phyloP scores from a whole-genome alignment of 2,888 invertebrate genomes.

The Atethmia centrago region DNA sequence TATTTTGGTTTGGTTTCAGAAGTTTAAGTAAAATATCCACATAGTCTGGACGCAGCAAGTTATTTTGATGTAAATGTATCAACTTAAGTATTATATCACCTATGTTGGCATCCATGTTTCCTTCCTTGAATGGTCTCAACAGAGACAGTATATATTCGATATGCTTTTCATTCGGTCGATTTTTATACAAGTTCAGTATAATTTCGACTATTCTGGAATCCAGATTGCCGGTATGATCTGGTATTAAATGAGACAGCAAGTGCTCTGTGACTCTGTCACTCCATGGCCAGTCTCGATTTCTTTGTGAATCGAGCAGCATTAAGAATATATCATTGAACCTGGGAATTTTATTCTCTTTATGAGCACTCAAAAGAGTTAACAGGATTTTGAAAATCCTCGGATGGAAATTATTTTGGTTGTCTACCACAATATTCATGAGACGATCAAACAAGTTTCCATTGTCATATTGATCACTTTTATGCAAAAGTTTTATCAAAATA shows the following conservation, averaged over 20 bases:
- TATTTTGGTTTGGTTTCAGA: slow-evolving; percentile 28
- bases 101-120: slow-evolving; percentile 5
- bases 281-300: slow-evolving; percentile 38
- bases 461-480: slow-evolving; percentile 7
- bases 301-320: slow-evolving; percentile 34
- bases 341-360: slow-evolving; percentile 25
- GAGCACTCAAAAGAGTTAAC: slow-evolving; percentile 20
- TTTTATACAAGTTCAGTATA: slow-evolving; percentile 31
- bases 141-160: slow-evolving; percentile 48
- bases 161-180: slow-evolving; percentile 18
- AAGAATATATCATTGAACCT: slow-evolving; percentile 40
- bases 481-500: slow-evolving; percentile 23
- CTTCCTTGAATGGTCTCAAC: slow-evolving; percentile 40
- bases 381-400: slow-evolving; percentile 32
- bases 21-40: slow-evolving; percentile 39
- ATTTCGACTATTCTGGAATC: slow-evolving; percentile 45
- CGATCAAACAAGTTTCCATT: slow-evolving; percentile 25
- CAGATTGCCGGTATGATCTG: slow-evolving; percentile 45
- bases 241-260: slow-evolving; percentile 30
- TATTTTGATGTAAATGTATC: slow-evolving; percentile 30
- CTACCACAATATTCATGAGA: slow-evolving; percentile 18
- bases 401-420: slow-evolving; percentile 36
- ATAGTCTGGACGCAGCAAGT: slow-evolving; percentile 36
- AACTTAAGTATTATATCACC: slow-evolving; percentile 33
- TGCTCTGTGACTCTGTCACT: slow-evolving; percentile 31